phyloP scores from a whole-genome alignment of 2,888 invertebrate genomes.

The Bugulina stolonifera region DNA sequence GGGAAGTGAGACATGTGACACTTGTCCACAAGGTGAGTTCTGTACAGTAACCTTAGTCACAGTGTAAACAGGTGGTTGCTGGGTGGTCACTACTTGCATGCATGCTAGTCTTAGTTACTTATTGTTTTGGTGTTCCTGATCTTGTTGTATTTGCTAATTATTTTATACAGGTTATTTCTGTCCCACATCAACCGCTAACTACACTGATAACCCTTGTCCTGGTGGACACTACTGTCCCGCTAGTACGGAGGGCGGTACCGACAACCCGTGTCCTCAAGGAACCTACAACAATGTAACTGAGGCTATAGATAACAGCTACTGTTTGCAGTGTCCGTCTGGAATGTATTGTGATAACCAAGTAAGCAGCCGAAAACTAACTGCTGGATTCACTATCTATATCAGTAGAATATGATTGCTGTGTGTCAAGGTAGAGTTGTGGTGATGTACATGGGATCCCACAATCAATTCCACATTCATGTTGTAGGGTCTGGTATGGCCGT shows the following conservation, averaged over 20 bases:
- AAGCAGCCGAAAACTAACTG: too few species aligned
- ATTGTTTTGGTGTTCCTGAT: too few species aligned
- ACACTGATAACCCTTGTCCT: slow-evolving; percentile 37
- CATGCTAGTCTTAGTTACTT: too few species aligned
- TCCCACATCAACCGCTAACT: slow-evolving; percentile 34
- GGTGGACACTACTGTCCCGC: slow-evolving; percentile 40
- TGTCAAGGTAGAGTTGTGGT: too few species aligned
- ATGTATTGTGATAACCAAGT: slow-evolving; percentile 37
- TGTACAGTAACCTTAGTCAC: neutral
- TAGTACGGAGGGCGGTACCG: slow-evolving; percentile 33
- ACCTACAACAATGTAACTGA: slow-evolving; percentile 35
- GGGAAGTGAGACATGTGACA: slow-evolving; percentile 38
- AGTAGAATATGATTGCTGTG: too few species aligned
- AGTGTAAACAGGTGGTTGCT: too few species aligned
- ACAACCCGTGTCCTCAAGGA: slow-evolving; percentile 39
- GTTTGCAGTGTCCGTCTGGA: slow-evolving; percentile 39
- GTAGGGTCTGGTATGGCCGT: slow-evolving; percentile 35
- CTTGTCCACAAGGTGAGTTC: slow-evolving; percentile 40
- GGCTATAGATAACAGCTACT: slow-evolving; percentile 31
- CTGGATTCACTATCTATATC: slow-evolving; percentile 17
- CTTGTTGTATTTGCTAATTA: too few species aligned
- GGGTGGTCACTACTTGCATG: too few species aligned
- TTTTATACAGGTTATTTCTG: slow-evolving; percentile 11
- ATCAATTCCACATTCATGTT: neutral
- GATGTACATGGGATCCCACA: too few species aligned